These are phyloP conservation scores for Pammene fasciana DNA, from an alignment of 2,888 invertebrate species.

Conservation along the genomic window DNA sequence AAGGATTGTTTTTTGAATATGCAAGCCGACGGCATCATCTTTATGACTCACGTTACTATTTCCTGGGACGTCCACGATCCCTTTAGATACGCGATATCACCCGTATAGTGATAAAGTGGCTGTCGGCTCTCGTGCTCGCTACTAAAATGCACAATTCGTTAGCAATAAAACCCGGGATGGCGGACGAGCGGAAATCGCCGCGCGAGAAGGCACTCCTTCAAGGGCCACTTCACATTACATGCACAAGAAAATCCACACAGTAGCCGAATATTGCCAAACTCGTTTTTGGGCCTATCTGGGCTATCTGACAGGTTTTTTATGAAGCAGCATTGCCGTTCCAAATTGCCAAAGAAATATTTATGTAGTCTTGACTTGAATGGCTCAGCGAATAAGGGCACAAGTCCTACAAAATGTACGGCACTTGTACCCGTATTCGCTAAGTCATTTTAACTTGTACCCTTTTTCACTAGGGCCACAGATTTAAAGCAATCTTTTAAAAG, in stretches of 20 bases:
- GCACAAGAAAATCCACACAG: neutral
- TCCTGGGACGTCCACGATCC: neutral
- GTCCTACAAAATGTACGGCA: too few relatives aligned
- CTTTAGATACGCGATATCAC: neutral
- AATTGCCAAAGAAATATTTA: too few relatives aligned
- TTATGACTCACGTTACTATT: too few relatives aligned
- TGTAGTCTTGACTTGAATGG: too few relatives aligned
- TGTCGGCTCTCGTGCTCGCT: neutral
- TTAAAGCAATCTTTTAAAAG: too few relatives aligned
- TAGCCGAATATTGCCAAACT: neutral
- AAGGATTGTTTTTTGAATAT: too few relatives aligned
- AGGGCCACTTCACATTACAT: conserved; percentile 24
- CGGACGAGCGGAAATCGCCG: conserved; percentile 22
- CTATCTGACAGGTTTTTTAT: neutral
- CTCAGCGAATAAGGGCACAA: too few relatives aligned
- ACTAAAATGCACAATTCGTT: conserved; percentile 35
- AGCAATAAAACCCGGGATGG: conserved; percentile 30
- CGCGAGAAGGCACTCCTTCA: conserved; percentile 34
- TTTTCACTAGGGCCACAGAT: too few relatives aligned
- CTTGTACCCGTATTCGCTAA: too few relatives aligned
- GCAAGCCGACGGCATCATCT: too few relatives aligned
- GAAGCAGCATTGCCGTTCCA: neutral
- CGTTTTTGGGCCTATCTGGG: neutral
- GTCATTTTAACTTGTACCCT: too few relatives aligned
- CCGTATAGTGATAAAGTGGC: neutral